phyloP scores from a whole-genome alignment of 2,113 vertebrate genomes.

The Gambusia holbrooki region DNA sequence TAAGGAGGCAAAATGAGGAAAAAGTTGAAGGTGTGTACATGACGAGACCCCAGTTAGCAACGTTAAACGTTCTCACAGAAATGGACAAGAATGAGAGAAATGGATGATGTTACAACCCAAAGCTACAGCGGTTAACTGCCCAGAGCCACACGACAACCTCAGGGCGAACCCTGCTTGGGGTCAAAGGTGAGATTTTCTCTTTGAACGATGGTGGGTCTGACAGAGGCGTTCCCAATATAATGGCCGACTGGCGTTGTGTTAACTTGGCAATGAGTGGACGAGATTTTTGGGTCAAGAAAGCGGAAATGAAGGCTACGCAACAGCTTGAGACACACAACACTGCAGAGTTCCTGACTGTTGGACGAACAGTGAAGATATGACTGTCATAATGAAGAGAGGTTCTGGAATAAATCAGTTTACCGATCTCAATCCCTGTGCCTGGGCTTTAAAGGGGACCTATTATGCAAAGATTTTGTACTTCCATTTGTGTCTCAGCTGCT shows the following conservation, averaged over 20 bases:
- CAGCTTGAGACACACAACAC: neutral
- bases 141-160: neutral
- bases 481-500: too few relatives aligned
- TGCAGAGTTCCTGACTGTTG: neutral
- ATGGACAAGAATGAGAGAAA: neutral
- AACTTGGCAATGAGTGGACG: neutral
- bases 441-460: neutral
- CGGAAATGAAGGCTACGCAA: neutral
- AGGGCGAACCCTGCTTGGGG: neutral
- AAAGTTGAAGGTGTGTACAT: neutral
- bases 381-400: neutral
- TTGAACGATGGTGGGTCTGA: neutral
- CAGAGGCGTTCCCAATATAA: neutral
- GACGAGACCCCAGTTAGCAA: neutral
- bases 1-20: neutral
- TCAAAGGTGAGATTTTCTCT: neutral
- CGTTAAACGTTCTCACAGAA: slow-evolving; percentile 6
- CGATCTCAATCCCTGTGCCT: neutral
- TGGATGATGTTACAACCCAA: neutral
- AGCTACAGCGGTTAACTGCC: neutral
- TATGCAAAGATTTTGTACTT: too few relatives aligned
- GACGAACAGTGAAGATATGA: neutral
- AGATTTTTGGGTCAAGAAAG: neutral
- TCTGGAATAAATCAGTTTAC: neutral
- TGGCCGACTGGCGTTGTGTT: too few relatives aligned